Conservation (phyloP, 2,797 vertebrate species). For the Alfaro cultratus region DNA sequence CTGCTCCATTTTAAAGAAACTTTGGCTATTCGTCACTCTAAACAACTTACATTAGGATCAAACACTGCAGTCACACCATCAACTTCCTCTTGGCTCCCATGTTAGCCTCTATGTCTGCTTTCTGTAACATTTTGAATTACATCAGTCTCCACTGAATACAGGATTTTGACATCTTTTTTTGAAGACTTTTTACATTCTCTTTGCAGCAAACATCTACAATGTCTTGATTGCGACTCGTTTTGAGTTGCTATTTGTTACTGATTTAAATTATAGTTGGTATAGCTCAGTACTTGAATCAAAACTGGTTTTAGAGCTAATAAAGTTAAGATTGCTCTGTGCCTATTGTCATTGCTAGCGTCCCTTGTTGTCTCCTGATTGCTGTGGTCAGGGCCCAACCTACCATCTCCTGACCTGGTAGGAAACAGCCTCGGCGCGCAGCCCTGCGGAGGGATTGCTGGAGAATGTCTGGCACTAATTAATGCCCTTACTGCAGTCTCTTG, state of each 20-base stretch:
- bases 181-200: neutral
- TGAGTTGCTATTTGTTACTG: neutral
- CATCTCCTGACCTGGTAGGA: conserved; percentile 57
- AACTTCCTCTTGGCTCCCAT: neutral
- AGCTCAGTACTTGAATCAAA: too few relatives aligned
- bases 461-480: conserved; percentile 73
- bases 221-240: neutral
- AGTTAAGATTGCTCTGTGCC: conserved; percentile 15
- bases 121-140: neutral
- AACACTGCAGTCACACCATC: neutral
- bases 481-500: conserved; percentile 66
- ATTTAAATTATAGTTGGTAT: neutral
- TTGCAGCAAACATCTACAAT: neutral
- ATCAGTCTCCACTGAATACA: neutral
- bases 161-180: neutral
- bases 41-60: neutral
- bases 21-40: neutral
- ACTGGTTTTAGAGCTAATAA: too few relatives aligned
- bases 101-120: neutral
- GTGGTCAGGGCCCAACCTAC: conserved; percentile 47
- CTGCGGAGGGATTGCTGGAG: conserved; percentile 57
- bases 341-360: conserved; percentile 14
- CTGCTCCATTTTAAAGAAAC: neutral
- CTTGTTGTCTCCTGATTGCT: conserved; percentile 28
- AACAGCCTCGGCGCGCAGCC: conserved; percentile 48